A percentile compares a stretch with the other conserved stretches of the same genome.
These are phyloP conservation scores for Turritopsis rubra DNA, from an alignment of 30 jellyfish, hydroid and myxozoan genomes.

Conservation along the genomic window DNA sequence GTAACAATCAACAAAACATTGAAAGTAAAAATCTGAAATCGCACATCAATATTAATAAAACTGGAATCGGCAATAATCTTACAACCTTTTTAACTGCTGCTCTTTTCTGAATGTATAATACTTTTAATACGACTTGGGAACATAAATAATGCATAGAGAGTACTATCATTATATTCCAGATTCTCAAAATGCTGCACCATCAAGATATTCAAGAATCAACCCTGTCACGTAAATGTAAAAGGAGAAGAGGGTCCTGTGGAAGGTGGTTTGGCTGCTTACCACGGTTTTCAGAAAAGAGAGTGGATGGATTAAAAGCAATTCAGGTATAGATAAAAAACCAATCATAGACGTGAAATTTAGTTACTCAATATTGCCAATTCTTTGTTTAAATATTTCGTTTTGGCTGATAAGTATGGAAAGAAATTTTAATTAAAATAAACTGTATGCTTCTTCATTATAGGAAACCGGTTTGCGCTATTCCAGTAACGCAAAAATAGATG, in stretches of 20 bases:
- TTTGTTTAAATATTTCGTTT: not conserved
- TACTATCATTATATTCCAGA: not conserved
- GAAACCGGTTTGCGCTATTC: conserved; percentile 42
- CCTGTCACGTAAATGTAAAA: not conserved
- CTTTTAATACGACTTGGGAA: not conserved
- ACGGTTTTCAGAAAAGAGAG: not conserved
- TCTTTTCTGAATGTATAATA: not conserved
- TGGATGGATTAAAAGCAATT: not conserved
- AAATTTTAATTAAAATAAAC: not conserved
- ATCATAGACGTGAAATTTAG: not conserved
- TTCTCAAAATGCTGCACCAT: not conserved
- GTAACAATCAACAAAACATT: too few species aligned
- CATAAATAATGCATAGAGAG: not conserved
- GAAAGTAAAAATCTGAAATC: not conserved
- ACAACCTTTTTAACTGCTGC: not conserved
- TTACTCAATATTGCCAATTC: not conserved
- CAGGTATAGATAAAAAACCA: not conserved
- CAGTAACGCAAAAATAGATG: conserved; percentile 41
- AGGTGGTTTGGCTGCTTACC: not conserved
- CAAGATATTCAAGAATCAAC: not conserved
- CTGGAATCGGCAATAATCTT: not conserved
- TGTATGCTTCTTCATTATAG: conserved; percentile 19
- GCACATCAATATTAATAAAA: not conserved
- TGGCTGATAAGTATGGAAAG: not conserved
- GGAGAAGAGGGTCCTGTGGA: not conserved